phyloP scores from a whole-genome alignment of 2,797 vertebrate species.

The Eidolon dupreanum region DNA sequence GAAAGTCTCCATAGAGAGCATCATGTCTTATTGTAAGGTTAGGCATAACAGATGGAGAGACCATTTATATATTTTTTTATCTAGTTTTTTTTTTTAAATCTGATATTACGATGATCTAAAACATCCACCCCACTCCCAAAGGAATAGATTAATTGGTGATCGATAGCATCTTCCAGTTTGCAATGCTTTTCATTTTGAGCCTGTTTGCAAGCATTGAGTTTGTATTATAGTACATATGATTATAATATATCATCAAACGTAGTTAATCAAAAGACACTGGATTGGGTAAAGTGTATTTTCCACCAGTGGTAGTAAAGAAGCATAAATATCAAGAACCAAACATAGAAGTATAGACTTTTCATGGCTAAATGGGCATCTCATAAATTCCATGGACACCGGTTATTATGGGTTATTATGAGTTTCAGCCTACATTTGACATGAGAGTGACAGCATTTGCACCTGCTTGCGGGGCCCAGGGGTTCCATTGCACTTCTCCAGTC shows the following conservation, averaged over 20 bases:
- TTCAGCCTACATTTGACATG: neutral
- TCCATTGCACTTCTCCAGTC: neutral
- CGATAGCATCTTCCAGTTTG: neutral
- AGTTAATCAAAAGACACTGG: neutral
- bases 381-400: neutral
- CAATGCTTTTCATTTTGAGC: neutral
- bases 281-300: neutral
- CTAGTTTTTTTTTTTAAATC: neutral
- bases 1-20: neutral
- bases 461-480: neutral
- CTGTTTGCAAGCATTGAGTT: neutral
- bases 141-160: neutral
- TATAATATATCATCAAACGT: neutral
- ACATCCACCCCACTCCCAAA: neutral
- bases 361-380: neutral
- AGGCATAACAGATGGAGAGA: neutral
- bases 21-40: neutral
- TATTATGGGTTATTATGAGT: neutral
- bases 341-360: neutral
- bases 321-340: neutral
- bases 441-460: slow-evolving; percentile 22
- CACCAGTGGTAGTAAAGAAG: neutral
- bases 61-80: neutral
- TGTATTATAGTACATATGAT: neutral
- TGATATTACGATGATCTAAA: neutral